Conservation (phyloP, 2,888 invertebrate genomes). For the Hermodice carunculata region DNA sequence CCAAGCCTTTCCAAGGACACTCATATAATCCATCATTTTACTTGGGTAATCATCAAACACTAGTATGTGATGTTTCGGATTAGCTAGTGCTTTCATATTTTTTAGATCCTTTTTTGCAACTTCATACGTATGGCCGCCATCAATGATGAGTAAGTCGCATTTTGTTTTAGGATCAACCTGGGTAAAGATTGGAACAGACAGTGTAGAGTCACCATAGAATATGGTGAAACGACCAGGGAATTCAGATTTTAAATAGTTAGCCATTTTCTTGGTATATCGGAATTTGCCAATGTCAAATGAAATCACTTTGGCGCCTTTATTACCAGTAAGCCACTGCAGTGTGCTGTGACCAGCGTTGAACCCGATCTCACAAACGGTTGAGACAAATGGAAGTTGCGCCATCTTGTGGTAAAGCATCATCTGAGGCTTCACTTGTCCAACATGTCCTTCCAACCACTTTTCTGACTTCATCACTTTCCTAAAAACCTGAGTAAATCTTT, state of each 20-base stretch:
- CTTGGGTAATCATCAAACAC: slow-evolving; percentile 7
- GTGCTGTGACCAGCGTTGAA: slow-evolving; percentile 28
- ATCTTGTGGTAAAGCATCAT: too few relatives aligned
- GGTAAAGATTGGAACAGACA: neutral
- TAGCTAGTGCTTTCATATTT: slow-evolving; percentile 1
- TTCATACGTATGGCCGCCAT: slow-evolving; percentile 7
- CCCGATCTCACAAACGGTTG: slow-evolving; percentile 27
- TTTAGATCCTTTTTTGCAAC: slow-evolving; percentile 2
- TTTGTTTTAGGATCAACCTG: neutral
- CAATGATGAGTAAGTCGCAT: slow-evolving; percentile 9
- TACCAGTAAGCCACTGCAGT: slow-evolving; percentile 29
- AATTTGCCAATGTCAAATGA: slow-evolving; percentile 10
- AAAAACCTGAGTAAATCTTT: too few relatives aligned
- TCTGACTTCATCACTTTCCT: too few relatives aligned
- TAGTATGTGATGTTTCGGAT: neutral
- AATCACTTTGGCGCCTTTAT: slow-evolving; percentile 19
- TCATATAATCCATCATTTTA: neutral
- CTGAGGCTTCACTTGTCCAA: too few relatives aligned
- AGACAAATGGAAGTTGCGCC: too few relatives aligned
- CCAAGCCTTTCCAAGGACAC: neutral
- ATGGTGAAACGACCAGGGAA: slow-evolving; percentile 9
- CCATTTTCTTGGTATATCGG: slow-evolving; percentile 1
- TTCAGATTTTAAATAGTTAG: neutral
- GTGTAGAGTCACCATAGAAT: slow-evolving; percentile 2
- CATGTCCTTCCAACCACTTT: too few relatives aligned